Evolutionary conservation across 53 echinoderm and acorn worm species (phyloP), one percentile per base, ranked within the genome.

Genomic region (Henricia sp.): DNA sequence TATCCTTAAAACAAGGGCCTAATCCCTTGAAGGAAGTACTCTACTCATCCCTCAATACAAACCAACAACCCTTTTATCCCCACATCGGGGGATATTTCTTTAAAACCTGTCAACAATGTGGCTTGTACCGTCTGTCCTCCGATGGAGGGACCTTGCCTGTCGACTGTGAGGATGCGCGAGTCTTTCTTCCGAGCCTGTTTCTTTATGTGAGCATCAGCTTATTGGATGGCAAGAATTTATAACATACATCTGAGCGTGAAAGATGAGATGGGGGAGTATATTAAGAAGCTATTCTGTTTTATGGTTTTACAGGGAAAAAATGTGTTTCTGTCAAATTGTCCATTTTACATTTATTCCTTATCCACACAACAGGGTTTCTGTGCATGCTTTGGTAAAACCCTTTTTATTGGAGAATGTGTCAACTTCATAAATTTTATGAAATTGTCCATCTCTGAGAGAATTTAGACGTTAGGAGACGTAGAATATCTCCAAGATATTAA

Each of bases 191-290:
- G 67, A 38, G 62, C 86, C 75, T 69, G 85, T 50, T 63, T 85
- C 62, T 76, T 74, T 75, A 73, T 86, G 70, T 70, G 67, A 68
- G 66, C 76, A 37, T 54, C 75, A 37, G 66, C 84, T 84, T 84
- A 57, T 71, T 25, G 58, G 58, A 58, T 84, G 70, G 84, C 58
- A 60, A 84, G 76, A 86, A 75, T 86, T 75, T 75, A 67, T 86
- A 76, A 75, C 86, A 72, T 40, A 86, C 86, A 86, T 86, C 86
- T 86, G 76, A 75, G 76, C 76, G 76, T 86, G 76, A 86, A 67
- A 86, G 86, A 86, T 64, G 80, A 80, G 80, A 80, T 30, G 80
- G 65, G 53, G 73, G 62, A 80, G 65, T 19, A 72, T 37, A 80
- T 80, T 80, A 80, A 80, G 80, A 80, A 80, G 80, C 80, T 50